Conservation (phyloP, 2,113 vertebrate genomes). For the Campylorhamphus procurvoides region DNA sequence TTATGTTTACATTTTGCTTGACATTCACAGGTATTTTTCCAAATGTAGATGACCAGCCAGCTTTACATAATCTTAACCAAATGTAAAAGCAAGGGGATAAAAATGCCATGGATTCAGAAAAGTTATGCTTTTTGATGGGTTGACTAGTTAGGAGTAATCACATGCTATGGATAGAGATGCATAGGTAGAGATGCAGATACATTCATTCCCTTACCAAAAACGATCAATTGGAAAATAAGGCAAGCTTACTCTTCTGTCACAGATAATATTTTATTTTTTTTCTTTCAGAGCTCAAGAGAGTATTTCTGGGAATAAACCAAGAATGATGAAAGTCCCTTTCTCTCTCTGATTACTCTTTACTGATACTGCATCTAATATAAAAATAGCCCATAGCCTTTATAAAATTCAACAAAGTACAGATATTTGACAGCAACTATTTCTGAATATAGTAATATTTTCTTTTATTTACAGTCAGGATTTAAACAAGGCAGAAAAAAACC, state of each 20-base stretch:
- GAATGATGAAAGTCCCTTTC: constrained; percentile 30
- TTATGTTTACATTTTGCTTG: neutral
- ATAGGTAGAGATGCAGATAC: neutral
- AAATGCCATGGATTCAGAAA: neutral
- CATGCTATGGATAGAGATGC: neutral
- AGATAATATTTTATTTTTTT: neutral
- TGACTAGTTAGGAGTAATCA: neutral
- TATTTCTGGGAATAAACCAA: constrained; percentile 33
- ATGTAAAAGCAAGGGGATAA: neutral
- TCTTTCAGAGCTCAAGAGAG: neutral
- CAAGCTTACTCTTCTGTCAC: neutral
- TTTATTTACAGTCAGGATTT: constrained; percentile 8
- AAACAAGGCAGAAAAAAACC: neutral
- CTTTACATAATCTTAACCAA: neutral
- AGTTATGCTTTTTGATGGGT: neutral
- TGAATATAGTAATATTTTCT: constrained; percentile 11
- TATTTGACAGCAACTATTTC: neutral
- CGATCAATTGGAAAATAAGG: constrained; percentile 29
- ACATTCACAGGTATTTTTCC: neutral
- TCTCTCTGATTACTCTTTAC: constrained; percentile 27
- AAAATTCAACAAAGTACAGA: constrained; percentile 9
- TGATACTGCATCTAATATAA: constrained; percentile 22
- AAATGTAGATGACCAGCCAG: neutral
- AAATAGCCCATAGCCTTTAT: constrained; percentile 24
- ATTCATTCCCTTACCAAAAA: constrained; percentile 1